phyloP scores from a whole-genome alignment of 2,797 vertebrate genomes.

The Cuniculus paca region DNA sequence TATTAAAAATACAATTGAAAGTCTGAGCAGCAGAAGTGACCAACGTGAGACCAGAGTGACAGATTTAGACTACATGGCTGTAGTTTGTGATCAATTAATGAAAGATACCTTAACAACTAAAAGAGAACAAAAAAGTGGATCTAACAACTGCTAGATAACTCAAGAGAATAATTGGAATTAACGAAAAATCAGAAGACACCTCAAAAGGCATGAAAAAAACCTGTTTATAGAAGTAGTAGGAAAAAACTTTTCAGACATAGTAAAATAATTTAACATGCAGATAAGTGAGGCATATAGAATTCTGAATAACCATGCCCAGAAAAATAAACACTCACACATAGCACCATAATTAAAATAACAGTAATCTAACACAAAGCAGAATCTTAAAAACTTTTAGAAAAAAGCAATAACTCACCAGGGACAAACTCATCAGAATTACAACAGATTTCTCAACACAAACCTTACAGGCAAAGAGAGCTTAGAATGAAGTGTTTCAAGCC shows the following conservation, averaged over 20 bases:
- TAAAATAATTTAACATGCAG: not conserved
- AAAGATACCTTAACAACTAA: not conserved
- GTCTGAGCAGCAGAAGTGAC: not conserved
- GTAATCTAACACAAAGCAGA: not conserved
- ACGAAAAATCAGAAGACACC: not conserved
- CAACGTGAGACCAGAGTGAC: not conserved
- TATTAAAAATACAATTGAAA: not conserved
- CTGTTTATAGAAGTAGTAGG: not conserved
- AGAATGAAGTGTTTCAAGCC: not conserved
- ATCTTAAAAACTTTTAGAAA: not conserved
- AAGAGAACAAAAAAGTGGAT: not conserved
- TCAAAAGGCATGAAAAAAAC: not conserved
- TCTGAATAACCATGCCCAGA: not conserved
- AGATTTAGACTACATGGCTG: not conserved
- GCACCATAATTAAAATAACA: not conserved
- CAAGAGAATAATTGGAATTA: not conserved
- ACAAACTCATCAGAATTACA: not conserved
- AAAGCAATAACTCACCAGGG: not conserved
- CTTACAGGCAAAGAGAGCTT: not conserved
- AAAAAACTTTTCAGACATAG: not conserved
- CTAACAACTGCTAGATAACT: not conserved
- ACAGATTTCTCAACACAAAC: not conserved
- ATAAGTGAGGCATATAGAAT: not conserved
- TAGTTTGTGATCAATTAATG: not conserved
- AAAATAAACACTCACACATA: not conserved